Percentiles rank a stretch among this genome's conserved stretches.
Conservation (phyloP, 1,140 invertebrate genomes). For the Stratiolaelaps scimitus region DNA sequence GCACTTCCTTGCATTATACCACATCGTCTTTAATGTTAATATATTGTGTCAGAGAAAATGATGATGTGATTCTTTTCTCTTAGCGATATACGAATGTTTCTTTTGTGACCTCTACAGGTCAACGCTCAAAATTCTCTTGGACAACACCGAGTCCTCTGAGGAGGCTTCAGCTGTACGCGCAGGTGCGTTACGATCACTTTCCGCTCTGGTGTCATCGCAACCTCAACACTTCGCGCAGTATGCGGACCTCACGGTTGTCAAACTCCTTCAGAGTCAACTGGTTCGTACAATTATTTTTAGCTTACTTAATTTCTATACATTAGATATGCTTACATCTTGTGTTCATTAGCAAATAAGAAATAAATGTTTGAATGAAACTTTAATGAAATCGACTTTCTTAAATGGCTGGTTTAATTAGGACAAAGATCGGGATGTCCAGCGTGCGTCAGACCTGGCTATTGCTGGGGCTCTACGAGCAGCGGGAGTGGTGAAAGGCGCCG, state of each 20-base stretch:
- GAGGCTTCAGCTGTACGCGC: constrained; percentile 1
- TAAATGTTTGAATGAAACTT: too few relatives aligned
- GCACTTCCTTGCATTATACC: too few relatives aligned
- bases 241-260: constrained; percentile 12
- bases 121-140: constrained; percentile 23
- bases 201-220: neutral
- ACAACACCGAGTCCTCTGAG: constrained; percentile 22
- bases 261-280: constrained; percentile 16
- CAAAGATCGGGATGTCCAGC: constrained; percentile 1
- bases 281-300: neutral
- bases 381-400: too few relatives aligned
- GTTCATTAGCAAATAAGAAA: too few relatives aligned
- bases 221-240: constrained; percentile 22
- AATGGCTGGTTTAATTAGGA: neutral
- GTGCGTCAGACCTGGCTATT: neutral
- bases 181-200: neutral
- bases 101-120: neutral
- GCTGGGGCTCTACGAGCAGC: neutral
- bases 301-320: too few relatives aligned
- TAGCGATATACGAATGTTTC: too few relatives aligned
- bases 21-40: too few relatives aligned
- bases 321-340: too few relatives aligned
- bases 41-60: too few relatives aligned
- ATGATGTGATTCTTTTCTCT: too few relatives aligned
- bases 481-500: neutral